These are phyloP conservation scores for Oncorhynchus tshawytscha DNA, from an alignment of 2,113 vertebrate genomes.

Conservation along the genomic window DNA sequence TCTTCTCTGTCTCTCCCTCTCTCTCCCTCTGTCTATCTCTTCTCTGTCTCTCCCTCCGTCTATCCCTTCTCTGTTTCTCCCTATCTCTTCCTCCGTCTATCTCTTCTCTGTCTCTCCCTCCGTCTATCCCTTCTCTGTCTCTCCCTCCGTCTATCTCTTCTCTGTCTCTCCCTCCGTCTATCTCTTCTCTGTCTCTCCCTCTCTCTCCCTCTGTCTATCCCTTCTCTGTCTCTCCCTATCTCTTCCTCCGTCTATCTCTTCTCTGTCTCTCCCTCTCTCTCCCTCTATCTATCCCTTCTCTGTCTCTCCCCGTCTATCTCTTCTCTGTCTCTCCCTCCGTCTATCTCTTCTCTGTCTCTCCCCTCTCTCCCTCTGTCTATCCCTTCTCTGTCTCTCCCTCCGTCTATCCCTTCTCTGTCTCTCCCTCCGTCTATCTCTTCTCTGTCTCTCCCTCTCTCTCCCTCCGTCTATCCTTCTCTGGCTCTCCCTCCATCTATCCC, in stretches of 20 bases:
- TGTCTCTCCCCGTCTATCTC: no score
- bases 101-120: no score
- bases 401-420: neutral
- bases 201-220: neutral
- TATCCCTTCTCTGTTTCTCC: neutral
- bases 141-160: neutral
- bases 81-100: neutral
- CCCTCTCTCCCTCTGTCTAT: neutral
- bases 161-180: no score
- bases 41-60: neutral
- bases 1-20: neutral
- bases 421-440: slow-evolving; percentile 5
- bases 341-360: neutral
- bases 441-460: neutral
- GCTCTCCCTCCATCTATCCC: neutral
- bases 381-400: neutral
- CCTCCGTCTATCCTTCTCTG: slow-evolving; percentile 2
- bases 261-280: neutral
- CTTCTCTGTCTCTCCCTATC: neutral
- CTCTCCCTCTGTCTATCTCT: neutral
- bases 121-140: neutral
- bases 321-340: neutral
- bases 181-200: no score
- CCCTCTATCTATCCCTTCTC: neutral
- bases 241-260: neutral